Evolutionary conservation across 2,888 invertebrate species (phyloP), one percentile per base, ranked within the genome.

Genomic region (Drosophila gaucha): DNA sequence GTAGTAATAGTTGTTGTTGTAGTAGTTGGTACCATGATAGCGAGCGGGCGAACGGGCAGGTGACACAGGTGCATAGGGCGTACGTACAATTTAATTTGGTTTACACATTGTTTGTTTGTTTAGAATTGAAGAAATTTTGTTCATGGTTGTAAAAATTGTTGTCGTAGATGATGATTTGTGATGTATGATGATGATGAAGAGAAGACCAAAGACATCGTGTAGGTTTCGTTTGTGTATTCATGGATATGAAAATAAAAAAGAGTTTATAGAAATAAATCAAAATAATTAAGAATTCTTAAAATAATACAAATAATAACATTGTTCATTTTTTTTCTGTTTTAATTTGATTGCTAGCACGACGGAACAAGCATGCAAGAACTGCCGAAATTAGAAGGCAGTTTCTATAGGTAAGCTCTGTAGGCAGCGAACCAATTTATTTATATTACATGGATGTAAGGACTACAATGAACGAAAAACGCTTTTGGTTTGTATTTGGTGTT

Each of bases 11-110:
- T 76, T 57, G 71, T 74, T 28, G 54, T 70, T 36, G 72, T 70
- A 50, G 73, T 70, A 47, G 75, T 64, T 56, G 60, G 59, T 74
- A 74, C 85, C 78, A 84, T 72, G 80, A 73, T 50, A 77, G 71
- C 72, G 74, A 56, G n/a, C 63, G 60, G 60, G 18, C 68, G 69
- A 67, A 51, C 67, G 68, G 62, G 78, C 86, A 86, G 83, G 83
- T 78, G 73, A 88, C 66, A 86, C 74, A 73, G 64, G 80, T 80
- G 75, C 86, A 84, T 58, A 80, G 75, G 80, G 76, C 57, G 76
- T 74, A 79, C 72, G 69, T 63, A 69, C 56, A 77, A 66, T 72
- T 67, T 64, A 76, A 74, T 60, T 78, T 74, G 55, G 43, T 64
- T 64, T 59, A 73, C 56, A 74, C 30, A 68, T 69, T 33, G 20